Evolutionary conservation across 2,888 invertebrate genomes (phyloP).

Genomic region (Lacanobia wlatinum): DNA sequence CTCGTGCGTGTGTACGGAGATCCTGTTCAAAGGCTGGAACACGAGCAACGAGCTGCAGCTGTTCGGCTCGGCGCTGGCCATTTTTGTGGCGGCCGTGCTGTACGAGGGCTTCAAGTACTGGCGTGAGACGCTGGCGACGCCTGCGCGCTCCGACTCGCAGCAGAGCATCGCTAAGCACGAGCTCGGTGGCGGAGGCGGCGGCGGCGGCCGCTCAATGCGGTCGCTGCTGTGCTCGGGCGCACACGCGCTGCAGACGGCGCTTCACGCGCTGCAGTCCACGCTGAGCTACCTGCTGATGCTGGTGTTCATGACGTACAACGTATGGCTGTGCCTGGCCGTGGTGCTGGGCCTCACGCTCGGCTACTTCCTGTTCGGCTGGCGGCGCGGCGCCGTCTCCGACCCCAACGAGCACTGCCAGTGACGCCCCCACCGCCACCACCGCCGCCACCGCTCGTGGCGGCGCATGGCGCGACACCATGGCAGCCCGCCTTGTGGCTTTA

Average conservation of each 20-base stretch:
- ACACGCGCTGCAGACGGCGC: slow-evolving; percentile 95
- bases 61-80: slow-evolving; percentile 96
- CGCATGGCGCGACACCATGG: background rate
- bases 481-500: background rate
- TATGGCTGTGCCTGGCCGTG: slow-evolving; percentile 97
- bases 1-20: slow-evolving; percentile 93
- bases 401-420: slow-evolving; percentile 98
- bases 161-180: slow-evolving; percentile 84
- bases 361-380: slow-evolving; percentile 98
- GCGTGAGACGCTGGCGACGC: slow-evolving; percentile 83
- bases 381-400: slow-evolving; percentile 94
- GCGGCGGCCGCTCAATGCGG: slow-evolving; percentile 11
- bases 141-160: slow-evolving; percentile 77
- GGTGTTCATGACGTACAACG: slow-evolving; percentile 99
- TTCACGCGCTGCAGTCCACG: slow-evolving; percentile 97
- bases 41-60: slow-evolving; percentile 94
- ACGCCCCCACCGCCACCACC: slow-evolving; percentile 52
- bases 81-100: slow-evolving; percentile 96
- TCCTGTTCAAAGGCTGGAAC: slow-evolving; percentile 95
- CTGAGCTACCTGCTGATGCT: slow-evolving; percentile 98
- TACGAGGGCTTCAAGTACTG: slow-evolving; percentile 98
- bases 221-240: slow-evolving; percentile 89
- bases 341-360: slow-evolving; percentile 97
- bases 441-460: background rate
- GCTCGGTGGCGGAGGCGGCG: background rate